Evolutionary conservation across 2,797 vertebrate species (phyloP).

Genomic region (Bovichtus diacanthus): DNA sequence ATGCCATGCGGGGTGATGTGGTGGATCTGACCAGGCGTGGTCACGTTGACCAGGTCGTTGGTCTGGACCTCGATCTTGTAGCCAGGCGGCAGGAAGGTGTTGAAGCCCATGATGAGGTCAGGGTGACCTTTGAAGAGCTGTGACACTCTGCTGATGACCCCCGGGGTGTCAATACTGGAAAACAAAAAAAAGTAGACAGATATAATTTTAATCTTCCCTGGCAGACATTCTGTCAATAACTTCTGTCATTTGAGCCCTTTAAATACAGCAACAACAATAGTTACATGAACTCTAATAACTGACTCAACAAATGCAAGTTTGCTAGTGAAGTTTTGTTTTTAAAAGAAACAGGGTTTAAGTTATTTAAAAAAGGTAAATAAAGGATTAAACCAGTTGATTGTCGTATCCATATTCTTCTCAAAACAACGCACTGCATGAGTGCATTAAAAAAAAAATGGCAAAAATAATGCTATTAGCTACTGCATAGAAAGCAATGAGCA

Average conservation of each 20-base stretch:
- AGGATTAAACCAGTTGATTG: no score
- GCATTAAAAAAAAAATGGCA: no score
- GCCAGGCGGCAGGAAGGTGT: conserved; percentile 97
- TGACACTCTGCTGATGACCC: conserved; percentile 98
- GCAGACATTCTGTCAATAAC: not conserved
- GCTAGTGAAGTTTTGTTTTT: not conserved
- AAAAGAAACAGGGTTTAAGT: not conserved
- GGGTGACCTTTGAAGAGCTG: conserved; percentile 99
- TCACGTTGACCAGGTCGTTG: conserved; percentile 98
- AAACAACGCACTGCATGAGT: not conserved
- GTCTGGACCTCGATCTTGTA: conserved; percentile 99
- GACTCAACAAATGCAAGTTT: not conserved
- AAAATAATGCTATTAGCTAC: no score
- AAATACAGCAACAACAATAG: not conserved
- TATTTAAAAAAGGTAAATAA: no score
- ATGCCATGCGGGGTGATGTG: conserved; percentile 97
- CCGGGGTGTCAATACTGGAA: conserved; percentile 97
- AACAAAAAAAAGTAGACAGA: conserved; percentile 1
- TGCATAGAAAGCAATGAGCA: not conserved
- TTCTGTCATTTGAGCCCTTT: not conserved
- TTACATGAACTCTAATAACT: not conserved
- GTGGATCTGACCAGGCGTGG: conserved; percentile 97
- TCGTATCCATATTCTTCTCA: not conserved
- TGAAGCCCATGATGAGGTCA: conserved; percentile 99
- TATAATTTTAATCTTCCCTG: not conserved